phyloP scores from a whole-genome alignment of 2,888 invertebrate species.

The Malthinus seriepunctatus region DNA sequence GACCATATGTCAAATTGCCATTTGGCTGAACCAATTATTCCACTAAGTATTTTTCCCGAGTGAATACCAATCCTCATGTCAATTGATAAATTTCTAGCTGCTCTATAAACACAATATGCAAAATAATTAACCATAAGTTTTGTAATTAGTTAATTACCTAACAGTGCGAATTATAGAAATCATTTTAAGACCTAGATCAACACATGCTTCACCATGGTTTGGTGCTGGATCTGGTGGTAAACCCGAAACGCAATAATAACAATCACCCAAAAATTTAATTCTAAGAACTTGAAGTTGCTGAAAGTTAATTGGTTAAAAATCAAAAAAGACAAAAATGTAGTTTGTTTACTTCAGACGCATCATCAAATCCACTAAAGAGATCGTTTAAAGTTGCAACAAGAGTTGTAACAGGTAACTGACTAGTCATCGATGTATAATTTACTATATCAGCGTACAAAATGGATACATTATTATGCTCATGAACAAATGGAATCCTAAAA shows the following conservation, averaged over 20 bases:
- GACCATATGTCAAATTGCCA: slow-evolving; percentile 98
- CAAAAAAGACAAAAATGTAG: not conserved
- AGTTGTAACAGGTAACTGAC: slow-evolving; percentile 76
- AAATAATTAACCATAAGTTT: not conserved
- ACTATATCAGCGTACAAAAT: slow-evolving; percentile 93
- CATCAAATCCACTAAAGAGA: slow-evolving; percentile 89
- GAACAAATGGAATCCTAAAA: slow-evolving; percentile 81
- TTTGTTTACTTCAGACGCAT: slow-evolving; percentile 75
- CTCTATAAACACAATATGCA: slow-evolving; percentile 55
- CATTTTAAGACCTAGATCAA: slow-evolving; percentile 90
- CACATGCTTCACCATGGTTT: slow-evolving; percentile 88
- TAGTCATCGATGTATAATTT: slow-evolving; percentile 88
- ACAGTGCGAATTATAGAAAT: slow-evolving; percentile 85
- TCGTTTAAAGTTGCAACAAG: slow-evolving; percentile 89
- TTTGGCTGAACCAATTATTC: slow-evolving; percentile 88
- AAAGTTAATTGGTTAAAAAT: slow-evolving; percentile 26
- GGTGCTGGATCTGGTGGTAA: slow-evolving; percentile 70
- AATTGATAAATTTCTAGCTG: slow-evolving; percentile 79
- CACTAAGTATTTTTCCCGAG: slow-evolving; percentile 88
- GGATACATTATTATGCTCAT: slow-evolving; percentile 85
- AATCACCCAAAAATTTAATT: slow-evolving; percentile 92
- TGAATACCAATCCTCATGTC: slow-evolving; percentile 98
- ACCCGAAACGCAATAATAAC: slow-evolving; percentile 92
- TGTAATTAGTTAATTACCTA: slow-evolving; percentile 56
- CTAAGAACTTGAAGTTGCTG: slow-evolving; percentile 76